Evolutionary conservation across 1,140 invertebrate species (phyloP).

Genomic region (Pristionchus pacificus): DNA sequence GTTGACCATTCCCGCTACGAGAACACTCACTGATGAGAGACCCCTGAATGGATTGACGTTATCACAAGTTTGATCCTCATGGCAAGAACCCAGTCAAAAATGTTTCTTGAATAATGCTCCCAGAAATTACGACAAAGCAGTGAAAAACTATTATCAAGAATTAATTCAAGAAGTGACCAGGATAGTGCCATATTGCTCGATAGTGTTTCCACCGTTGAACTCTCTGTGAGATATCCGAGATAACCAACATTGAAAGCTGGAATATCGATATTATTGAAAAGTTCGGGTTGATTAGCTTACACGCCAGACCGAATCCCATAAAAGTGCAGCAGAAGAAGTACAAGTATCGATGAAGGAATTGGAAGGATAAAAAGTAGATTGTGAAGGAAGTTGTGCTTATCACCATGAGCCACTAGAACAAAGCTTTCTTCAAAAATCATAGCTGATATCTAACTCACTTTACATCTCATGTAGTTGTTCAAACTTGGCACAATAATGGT

Average conservation of each 20-base stretch:
- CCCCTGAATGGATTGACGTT: no score
- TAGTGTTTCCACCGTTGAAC: background rate
- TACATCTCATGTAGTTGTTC: background rate
- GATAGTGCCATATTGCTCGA: background rate
- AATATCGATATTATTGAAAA: no score
- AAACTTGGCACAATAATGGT: background rate
- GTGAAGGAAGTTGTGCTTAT: background rate
- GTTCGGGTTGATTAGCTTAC: no score
- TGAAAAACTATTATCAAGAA: no score
- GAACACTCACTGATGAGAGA: no score
- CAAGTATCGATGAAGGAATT: background rate
- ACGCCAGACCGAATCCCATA: background rate
- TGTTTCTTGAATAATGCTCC: no score
- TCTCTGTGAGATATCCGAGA: background rate
- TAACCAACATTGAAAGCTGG: background rate
- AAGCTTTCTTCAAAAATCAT: background rate
- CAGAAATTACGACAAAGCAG: no score
- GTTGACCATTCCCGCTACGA: background rate
- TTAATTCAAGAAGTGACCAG: no score
- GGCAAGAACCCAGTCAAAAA: no score
- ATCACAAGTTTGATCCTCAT: no score
- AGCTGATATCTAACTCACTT: background rate
- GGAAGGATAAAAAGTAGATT: background rate
- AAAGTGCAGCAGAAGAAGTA: background rate
- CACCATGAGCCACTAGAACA: background rate